Evolutionary conservation across 2,888 invertebrate genomes (phyloP).

Genomic region (Geophilus truncorum): DNA sequence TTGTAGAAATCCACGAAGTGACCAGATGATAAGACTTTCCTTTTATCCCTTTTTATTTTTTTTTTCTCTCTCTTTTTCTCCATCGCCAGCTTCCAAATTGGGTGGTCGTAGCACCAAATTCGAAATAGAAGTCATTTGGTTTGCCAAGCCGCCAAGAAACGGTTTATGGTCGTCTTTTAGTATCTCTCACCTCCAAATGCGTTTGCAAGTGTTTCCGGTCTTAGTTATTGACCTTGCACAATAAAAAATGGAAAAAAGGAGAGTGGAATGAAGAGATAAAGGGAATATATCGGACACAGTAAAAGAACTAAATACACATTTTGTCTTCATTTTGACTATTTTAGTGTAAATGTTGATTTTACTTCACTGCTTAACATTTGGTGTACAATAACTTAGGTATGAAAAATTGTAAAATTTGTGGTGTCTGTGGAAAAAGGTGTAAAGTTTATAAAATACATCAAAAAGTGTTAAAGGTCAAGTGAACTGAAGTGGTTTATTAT

Average conservation of each 20-base stretch:
- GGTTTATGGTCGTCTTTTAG: neutral
- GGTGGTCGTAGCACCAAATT: neutral
- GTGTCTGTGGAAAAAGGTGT: too few species aligned
- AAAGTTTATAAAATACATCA: too few species aligned
- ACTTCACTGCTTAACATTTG: too few species aligned
- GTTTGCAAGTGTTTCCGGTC: slow-evolving; percentile 4
- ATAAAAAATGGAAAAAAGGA: neutral
- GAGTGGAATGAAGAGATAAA: too few species aligned
- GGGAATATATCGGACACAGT: neutral
- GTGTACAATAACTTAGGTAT: too few species aligned
- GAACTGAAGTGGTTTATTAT: too few species aligned
- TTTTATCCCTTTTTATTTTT: neutral
- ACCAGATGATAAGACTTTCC: neutral
- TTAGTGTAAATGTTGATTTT: too few species aligned
- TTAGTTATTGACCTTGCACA: neutral
- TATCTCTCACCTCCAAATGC: neutral
- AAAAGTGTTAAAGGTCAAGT: too few species aligned
- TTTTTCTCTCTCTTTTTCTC: neutral
- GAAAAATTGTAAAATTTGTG: too few species aligned
- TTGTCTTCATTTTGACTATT: too few species aligned
- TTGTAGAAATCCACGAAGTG: too few species aligned
- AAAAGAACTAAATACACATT: neutral
- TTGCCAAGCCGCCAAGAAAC: neutral
- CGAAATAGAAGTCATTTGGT: neutral
- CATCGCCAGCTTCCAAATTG: neutral